Conservation (phyloP, 2,797 vertebrate genomes). For the Ctenopoma multispine region DNA sequence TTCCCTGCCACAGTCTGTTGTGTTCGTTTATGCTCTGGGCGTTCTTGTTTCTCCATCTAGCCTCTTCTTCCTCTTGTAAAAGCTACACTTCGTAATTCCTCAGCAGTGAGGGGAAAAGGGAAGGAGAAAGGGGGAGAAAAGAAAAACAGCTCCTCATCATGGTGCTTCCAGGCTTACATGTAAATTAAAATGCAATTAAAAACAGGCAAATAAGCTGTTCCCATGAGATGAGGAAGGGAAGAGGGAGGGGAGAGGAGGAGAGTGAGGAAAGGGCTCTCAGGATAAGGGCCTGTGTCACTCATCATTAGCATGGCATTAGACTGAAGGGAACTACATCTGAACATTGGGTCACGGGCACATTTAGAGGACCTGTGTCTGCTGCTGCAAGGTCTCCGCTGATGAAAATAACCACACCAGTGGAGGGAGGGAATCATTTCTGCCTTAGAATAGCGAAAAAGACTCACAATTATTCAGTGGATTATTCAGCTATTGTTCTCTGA, state of each 20-base stretch:
- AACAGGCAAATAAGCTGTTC: constrained; percentile 83
- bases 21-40: constrained; percentile 26
- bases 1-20: constrained; percentile 38
- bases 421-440: constrained; percentile 34
- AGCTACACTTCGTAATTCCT: constrained; percentile 40
- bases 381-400: constrained; percentile 32
- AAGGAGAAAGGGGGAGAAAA: not conserved
- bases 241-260: constrained; percentile 46
- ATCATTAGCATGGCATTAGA: constrained; percentile 84
- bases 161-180: constrained; percentile 77
- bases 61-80: constrained; percentile 36
- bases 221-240: constrained; percentile 63
- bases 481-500: constrained; percentile 65
- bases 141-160: constrained; percentile 60
- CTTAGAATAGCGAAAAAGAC: constrained; percentile 37
- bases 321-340: constrained; percentile 73
- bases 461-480: constrained; percentile 59
- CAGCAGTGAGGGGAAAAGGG: not conserved
- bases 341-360: constrained; percentile 65
- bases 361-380: constrained; percentile 44
- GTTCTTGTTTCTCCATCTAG: constrained; percentile 36
- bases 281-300: constrained; percentile 82
- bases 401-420: constrained; percentile 40
- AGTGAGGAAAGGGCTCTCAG: constrained; percentile 72
- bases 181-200: constrained; percentile 87